These are phyloP conservation scores for Hesperophylax magnus DNA, from an alignment of 1,140 invertebrate genomes.

Conservation along the genomic window DNA sequence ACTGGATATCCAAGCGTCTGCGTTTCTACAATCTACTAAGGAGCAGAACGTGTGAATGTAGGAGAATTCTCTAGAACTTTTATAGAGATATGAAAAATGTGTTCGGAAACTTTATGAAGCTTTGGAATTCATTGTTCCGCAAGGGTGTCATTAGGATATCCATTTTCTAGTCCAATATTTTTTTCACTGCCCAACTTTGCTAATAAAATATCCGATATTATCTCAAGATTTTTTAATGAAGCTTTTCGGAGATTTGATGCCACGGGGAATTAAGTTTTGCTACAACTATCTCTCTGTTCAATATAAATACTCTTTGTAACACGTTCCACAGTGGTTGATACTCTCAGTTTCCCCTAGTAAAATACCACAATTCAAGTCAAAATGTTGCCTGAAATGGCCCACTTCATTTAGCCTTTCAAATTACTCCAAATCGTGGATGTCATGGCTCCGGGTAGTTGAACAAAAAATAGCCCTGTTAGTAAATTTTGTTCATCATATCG, in stretches of 20 bases:
- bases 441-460: no score
- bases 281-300: no score
- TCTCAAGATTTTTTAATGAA: conserved; percentile 3
- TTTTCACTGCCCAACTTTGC: conserved; percentile 21
- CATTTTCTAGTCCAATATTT: conserved; percentile 31
- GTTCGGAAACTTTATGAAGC: conserved; percentile 58
- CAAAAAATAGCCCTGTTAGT: no score
- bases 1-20: neutral
- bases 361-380: no score
- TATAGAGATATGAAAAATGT: conserved; percentile 59
- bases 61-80: conserved; percentile 57
- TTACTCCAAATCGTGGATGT: no score
- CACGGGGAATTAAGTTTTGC: neutral
- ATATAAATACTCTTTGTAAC: no score
- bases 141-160: conserved; percentile 37
- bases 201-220: conserved; percentile 16
- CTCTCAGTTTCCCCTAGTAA: no score
- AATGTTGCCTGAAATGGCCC: no score
- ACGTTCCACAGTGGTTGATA: no score
- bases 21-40: neutral
- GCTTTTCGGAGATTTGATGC: neutral
- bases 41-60: conserved; percentile 55
- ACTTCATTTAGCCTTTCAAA: no score
- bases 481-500: no score
- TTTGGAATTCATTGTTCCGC: conserved; percentile 54